phyloP scores from a whole-genome alignment of 1,140 invertebrate species.

The Cylas formicarius region DNA sequence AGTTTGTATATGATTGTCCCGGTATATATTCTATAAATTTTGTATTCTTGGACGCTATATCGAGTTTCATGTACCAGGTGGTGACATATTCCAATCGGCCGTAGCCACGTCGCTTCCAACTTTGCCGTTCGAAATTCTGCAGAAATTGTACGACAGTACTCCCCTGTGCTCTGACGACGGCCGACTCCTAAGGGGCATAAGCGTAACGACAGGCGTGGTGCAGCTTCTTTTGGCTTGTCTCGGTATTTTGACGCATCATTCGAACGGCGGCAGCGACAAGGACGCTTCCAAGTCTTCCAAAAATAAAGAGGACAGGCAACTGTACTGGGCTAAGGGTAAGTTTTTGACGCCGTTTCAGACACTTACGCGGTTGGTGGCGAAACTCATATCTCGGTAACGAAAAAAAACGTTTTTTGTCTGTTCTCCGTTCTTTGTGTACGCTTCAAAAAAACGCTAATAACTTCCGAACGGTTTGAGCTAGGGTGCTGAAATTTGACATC shows the following conservation, averaged over 20 bases:
- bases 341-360: neutral
- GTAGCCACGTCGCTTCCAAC: constrained; percentile 73
- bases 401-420: no score
- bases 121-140: constrained; percentile 79
- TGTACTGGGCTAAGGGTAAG: constrained; percentile 85
- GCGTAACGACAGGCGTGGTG: constrained; percentile 75
- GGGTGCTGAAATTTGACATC: no score
- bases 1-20: no score
- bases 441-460: no score
- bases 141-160: constrained; percentile 69
- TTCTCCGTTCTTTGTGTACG: no score
- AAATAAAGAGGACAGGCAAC: constrained; percentile 69
- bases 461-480: no score
- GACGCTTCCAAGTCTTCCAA: constrained; percentile 35
- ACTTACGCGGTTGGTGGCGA: no score
- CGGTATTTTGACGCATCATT: constrained; percentile 83
- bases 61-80: constrained; percentile 38
- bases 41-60: neutral
- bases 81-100: constrained; percentile 68
- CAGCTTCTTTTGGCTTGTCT: constrained; percentile 78
- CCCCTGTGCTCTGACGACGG: constrained; percentile 78
- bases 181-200: constrained; percentile 64
- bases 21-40: neutral
- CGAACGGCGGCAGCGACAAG: constrained; percentile 29
- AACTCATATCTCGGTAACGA: no score